Evolutionary conservation across 2,888 invertebrate genomes (phyloP).

Genomic region (Zele albiditarsus): DNA sequence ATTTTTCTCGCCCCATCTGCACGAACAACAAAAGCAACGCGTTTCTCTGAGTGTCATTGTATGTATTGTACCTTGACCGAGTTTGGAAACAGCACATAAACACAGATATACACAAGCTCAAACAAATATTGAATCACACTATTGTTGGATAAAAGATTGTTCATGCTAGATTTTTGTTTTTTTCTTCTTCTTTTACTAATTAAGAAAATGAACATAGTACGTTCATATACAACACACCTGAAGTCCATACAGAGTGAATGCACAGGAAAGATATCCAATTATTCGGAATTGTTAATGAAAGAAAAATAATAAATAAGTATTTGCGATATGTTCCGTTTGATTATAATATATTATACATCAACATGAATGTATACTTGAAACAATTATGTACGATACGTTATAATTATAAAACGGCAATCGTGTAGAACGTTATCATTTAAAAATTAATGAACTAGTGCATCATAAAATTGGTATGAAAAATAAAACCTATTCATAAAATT

Average conservation of each 20-base stretch:
- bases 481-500: slow-evolving; percentile 25
- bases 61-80: slow-evolving; percentile 36
- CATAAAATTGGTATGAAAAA: slow-evolving; percentile 22
- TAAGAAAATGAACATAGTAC: not conserved
- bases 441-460: slow-evolving; percentile 15
- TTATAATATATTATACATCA: not conserved
- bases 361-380: not conserved
- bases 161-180: not conserved
- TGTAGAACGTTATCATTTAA: not conserved
- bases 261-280: too few relatives aligned
- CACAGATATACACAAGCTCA: not conserved
- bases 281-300: too few relatives aligned
- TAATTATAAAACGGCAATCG: slow-evolving; percentile 23
- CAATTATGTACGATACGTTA: not conserved
- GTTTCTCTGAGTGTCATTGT: not conserved
- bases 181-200: not conserved
- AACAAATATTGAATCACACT: slow-evolving; percentile 5
- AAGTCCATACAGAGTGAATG: too few relatives aligned
- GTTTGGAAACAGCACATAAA: slow-evolving; percentile 16
- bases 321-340: not conserved
- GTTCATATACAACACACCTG: not conserved
- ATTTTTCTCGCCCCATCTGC: not conserved
- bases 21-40: slow-evolving; percentile 20
- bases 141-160: slow-evolving; percentile 14
- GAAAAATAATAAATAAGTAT: not conserved